Conservation (phyloP, 2,113 vertebrate genomes). For the Pitta sordida region DNA sequence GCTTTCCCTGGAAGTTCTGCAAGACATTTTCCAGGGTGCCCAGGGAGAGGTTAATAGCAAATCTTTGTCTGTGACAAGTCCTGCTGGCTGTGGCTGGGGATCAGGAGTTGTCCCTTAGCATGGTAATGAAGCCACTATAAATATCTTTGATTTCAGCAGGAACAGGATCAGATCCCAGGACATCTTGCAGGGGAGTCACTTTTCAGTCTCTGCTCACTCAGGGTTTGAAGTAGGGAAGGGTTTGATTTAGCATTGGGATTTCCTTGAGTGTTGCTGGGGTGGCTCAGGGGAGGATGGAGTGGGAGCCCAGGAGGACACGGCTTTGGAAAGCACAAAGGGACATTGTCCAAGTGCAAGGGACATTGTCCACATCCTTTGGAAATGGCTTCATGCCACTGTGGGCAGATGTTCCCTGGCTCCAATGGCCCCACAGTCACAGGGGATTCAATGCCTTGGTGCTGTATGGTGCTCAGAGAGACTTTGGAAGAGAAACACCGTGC, state of each 20-base stretch:
- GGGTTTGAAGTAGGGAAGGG: background rate
- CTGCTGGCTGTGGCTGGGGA: background rate
- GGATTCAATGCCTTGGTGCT: background rate
- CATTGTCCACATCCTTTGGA: background rate
- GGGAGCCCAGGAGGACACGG: background rate
- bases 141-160: background rate
- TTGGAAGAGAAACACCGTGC: background rate
- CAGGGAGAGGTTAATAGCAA: background rate
- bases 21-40: background rate
- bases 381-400: background rate
- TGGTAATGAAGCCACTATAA: background rate
- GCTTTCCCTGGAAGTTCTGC: background rate
- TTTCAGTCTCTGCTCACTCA: rapidly evolving
- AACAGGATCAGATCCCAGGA: background rate
- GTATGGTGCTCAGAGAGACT: background rate
- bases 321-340: background rate
- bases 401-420: background rate
- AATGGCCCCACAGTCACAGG: background rate
- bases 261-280: background rate
- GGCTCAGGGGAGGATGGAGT: background rate
- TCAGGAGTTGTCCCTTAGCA: background rate
- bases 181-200: rapidly evolving
- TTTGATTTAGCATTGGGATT: background rate
- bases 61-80: background rate
- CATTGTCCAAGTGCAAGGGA: no score